Conservation (phyloP, 2,797 vertebrate genomes). For the Meriones psammophilus region DNA sequence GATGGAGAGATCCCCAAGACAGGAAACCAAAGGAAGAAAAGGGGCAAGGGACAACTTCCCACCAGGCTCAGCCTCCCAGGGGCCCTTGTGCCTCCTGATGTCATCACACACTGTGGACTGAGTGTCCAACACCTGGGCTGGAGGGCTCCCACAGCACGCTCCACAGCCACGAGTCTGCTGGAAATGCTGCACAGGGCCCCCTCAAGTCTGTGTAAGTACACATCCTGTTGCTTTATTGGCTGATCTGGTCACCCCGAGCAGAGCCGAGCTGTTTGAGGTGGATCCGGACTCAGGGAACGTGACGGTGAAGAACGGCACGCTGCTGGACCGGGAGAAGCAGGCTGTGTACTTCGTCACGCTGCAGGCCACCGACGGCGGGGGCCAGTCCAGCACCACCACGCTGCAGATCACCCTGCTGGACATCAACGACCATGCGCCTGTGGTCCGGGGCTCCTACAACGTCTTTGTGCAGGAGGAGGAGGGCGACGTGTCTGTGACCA, state of each 20-base stretch:
- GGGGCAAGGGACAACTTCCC: too few species aligned
- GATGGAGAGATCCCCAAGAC: not conserved
- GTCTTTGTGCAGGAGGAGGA: slow-evolving; percentile 90
- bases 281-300: slow-evolving; percentile 85
- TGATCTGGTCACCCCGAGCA: slow-evolving; percentile 71
- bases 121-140: not conserved
- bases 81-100: too few species aligned
- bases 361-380: slow-evolving; percentile 91
- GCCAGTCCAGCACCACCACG: slow-evolving; percentile 87
- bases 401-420: slow-evolving; percentile 93
- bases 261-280: slow-evolving; percentile 90
- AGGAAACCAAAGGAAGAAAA: not conserved
- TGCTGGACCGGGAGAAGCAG: slow-evolving; percentile 92
- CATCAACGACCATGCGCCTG: slow-evolving; percentile 91
- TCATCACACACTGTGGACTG: not conserved
- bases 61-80: not conserved
- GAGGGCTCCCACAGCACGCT: not conserved
- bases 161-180: not conserved
- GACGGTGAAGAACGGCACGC: slow-evolving; percentile 86
- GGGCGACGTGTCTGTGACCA: slow-evolving; percentile 56
- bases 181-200: not conserved
- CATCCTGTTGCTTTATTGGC: not conserved
- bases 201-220: not conserved
- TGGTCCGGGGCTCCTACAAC: slow-evolving; percentile 89
- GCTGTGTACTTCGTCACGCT: slow-evolving; percentile 91